phyloP scores from a whole-genome alignment of 1,140 invertebrate genomes.

The Delia radicum region DNA sequence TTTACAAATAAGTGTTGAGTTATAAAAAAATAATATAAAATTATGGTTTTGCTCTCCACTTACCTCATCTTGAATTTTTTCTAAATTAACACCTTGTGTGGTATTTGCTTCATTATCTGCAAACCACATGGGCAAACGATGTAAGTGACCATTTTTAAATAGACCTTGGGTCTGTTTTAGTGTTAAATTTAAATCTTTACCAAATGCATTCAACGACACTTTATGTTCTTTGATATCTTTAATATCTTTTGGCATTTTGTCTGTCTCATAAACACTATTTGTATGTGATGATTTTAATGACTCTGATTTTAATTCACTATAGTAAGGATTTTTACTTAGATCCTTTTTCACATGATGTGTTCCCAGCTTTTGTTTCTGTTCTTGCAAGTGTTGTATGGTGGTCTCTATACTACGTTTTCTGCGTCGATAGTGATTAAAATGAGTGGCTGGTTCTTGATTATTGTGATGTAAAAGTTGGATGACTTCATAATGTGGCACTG shows the following conservation, averaged over 20 bases:
- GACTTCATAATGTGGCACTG: slow-evolving; percentile 63
- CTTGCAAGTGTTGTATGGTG: slow-evolving; percentile 27
- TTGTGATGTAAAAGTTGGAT: slow-evolving; percentile 60
- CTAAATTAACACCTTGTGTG: slow-evolving; percentile 73
- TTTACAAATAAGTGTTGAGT: too few relatives aligned
- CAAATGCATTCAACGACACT: slow-evolving; percentile 76
- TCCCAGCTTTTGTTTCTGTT: not conserved
- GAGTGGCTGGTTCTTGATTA: slow-evolving; percentile 50
- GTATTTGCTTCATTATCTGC: slow-evolving; percentile 67
- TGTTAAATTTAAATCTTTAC: slow-evolving; percentile 69
- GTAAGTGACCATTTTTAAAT: slow-evolving; percentile 64
- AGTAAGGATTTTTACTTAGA: slow-evolving; percentile 54
- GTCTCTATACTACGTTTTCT: slow-evolving; percentile 53
- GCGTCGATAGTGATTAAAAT: slow-evolving; percentile 34
- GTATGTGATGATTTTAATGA: slow-evolving; percentile 25
- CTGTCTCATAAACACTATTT: slow-evolving; percentile 34
- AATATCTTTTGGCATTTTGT: slow-evolving; percentile 37
- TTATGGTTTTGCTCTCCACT: too few relatives aligned
- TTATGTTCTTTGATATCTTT: slow-evolving; percentile 61
- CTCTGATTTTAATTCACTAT: slow-evolving; percentile 45
- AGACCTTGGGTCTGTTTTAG: slow-evolving; percentile 72
- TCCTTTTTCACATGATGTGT: slow-evolving; percentile 54
- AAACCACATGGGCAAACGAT: slow-evolving; percentile 74
- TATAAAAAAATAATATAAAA: too few relatives aligned
- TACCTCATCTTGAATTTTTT: slow-evolving; percentile 62